Evolutionary conservation across 2,888 invertebrate genomes (phyloP), one percentile per base, ranked within the genome.

Genomic region (Trypoxylon attenuatum): DNA sequence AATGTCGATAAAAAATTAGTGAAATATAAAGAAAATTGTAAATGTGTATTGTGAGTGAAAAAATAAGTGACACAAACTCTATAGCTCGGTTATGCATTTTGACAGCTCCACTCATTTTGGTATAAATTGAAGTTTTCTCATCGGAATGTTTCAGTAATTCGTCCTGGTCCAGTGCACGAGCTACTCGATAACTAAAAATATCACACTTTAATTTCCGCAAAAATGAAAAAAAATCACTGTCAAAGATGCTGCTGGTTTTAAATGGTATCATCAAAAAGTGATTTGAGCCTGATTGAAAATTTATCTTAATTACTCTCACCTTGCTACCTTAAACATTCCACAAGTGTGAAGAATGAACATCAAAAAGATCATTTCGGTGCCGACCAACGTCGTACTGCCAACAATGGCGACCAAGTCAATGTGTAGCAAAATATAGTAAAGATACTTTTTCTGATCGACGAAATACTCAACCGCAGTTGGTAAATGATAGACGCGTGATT

Each of bases 241-340:
- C n/a, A n/a, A n/a, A n/a, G n/a, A n/a, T n/a, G n/a, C n/a, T n/a
- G n/a, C n/a, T n/a, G n/a, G n/a, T 3, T 29, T 2, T 29, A 29
- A 0, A 29, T 3, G 2, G n/a, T 29, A 29, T 29, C 29, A 8
- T 5, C 13, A 29, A 6, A 29, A 29, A 29, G 3, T 29, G 29
- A n/a, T 1, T 13, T 13, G 10, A 8, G 13, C 13, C 4, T 25
- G 10, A 2, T 33, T 13, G 33, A 6, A n/a, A n/a, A n/a, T n/a
- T n/a, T n/a, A n/a, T n/a, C n/a, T n/a, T n/a, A n/a, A n/a, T n/a
- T n/a, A n/a, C n/a, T n/a, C 41, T 52, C 38, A 58, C 58, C 58
- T 52, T 6, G 52, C 21, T 2, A 58, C 15, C 38, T 33, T 51
- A 15, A 58, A 58, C 38, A 58, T 52, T 16, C 45, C 58, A 29